Evolutionary conservation across 1,140 invertebrate genomes (phyloP), one percentile per base, ranked within the genome.

Genomic region (Varroa destructor): DNA sequence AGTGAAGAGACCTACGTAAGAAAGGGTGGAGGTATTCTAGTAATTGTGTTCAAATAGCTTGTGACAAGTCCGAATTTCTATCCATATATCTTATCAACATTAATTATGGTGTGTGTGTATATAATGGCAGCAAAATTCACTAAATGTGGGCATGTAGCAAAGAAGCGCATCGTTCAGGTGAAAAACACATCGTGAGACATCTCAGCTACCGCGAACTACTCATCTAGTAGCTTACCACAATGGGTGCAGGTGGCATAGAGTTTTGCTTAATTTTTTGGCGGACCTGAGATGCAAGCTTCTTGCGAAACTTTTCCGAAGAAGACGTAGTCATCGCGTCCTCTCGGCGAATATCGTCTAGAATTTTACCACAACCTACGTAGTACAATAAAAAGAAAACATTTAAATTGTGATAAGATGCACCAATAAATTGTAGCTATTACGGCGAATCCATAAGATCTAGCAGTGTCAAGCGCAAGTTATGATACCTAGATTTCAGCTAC

Each of bases 201-300:
- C 55, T 10, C 10, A 56, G n/a, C 25, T 25, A 25, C 25, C 25
- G 25, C 25, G 25, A 25, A 25, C 25, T 25, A 25, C 25, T 25
- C 25, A 25, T 3, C 40, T 58, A 37, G 37, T 36, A 14, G 10
- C 61, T 25, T 67, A 67, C 61, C 61, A 67, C 36, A 46, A 67
- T 67, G 14, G 61, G 61, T 5, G 61, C 14, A 2, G 61, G 61
- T 36, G 61, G 61, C 61, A 67, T 12, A 12, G 61, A n/a, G 8
- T 67, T 67, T 46, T 67, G 40, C 8, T 67, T 67, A 37, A 67
- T 12, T 8, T 67, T 67, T 3, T 67, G 40, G 12, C 46, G 40
- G 61, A 67, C 61, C 46, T 67, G 61, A 1, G 61, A 67, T 36
- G 61, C 61, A 2, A 67, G 37, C 40, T 67, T 67, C 37, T 46